Base-by-base conservation (phyloP, 1,140 invertebrate genomes). In the Hypothenemus hampei region DNA sequence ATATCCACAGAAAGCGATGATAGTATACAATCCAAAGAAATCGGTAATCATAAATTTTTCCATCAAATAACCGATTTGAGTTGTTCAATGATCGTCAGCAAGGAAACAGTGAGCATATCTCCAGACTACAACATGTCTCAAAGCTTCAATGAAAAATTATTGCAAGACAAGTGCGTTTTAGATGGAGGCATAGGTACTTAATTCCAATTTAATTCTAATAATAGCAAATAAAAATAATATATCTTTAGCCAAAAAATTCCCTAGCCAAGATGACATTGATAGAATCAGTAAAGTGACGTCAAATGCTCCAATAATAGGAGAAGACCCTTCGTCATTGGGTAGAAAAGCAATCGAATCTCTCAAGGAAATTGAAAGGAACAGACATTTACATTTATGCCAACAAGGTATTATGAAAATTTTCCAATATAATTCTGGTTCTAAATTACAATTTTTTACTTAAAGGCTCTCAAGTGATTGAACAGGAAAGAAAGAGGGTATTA, bases 401-500 rank as follows among this genome's bases (percentile, higher is more conserved):
- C 89, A 93, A 86, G 91, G 91, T 91, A 73, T 11, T 31, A 13
- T 13, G n/a, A n/a, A n/a, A n/a, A n/a, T n/a, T n/a, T n/a, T n/a
- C n/a, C n/a, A n/a, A n/a, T n/a, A n/a, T n/a, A n/a, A n/a, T n/a
- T n/a, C n/a, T n/a, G n/a, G n/a, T n/a, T n/a, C n/a, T n/a, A n/a
- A n/a, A n/a, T n/a, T 24, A 19, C 26, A 52, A 10, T 8, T 36
- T 13, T 60, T 18, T 45, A 24, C 4, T 39, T 55, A 11, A 61
- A 91, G 89, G 89, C 47, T 87, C 85, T 63, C 84, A 90, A 78
- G 88, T 95, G 33, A 92, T 95, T 65, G 90, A 93, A 66, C 86
- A 93, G 67, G 91, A 94, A 72, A 77, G 89, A 45, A 83, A 87
- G 61, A 82, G 91, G 65, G 87, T 96, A 22, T 82, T 85, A 47